Percentiles rank a stretch among this genome's conserved stretches.
Conservation (phyloP, 2,113 vertebrate species). For the Chroicocephalus ridibundus region DNA sequence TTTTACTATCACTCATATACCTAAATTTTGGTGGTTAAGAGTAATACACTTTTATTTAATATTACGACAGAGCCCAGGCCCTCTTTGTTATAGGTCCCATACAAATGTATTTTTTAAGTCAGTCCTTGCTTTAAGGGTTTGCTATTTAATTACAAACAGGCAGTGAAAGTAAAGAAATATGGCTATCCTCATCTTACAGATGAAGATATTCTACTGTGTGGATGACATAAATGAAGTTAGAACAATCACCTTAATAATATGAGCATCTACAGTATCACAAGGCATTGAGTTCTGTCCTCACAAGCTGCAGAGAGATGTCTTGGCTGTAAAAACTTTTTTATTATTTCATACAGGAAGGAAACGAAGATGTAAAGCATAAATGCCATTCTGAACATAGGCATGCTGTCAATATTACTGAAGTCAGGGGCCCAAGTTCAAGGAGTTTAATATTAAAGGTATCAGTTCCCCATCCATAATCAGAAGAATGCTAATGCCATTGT, state of each 20-base stretch:
- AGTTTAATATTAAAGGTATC: not conserved
- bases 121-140: not conserved
- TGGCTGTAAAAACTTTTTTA: not conserved
- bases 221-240: not conserved
- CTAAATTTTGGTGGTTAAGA: not conserved
- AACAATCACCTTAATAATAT: rapidly evolving
- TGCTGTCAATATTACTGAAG: not conserved
- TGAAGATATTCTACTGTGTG: not conserved
- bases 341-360: not conserved
- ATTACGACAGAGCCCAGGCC: not conserved
- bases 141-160: not conserved
- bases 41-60: not conserved
- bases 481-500: not conserved
- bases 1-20: not conserved
- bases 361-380: not conserved
- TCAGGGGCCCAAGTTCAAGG: not conserved
- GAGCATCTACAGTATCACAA: not conserved
- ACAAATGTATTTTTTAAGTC: not conserved
- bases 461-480: not conserved
- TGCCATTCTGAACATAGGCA: not conserved
- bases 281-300: not conserved
- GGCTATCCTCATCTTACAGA: not conserved
- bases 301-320: not conserved
- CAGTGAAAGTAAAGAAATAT: not conserved
- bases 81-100: not conserved